Percentiles rank a stretch among this genome's conserved stretches.
phyloP scores from a whole-genome alignment of 2,113 vertebrate species.

The Actinemys pallida region DNA sequence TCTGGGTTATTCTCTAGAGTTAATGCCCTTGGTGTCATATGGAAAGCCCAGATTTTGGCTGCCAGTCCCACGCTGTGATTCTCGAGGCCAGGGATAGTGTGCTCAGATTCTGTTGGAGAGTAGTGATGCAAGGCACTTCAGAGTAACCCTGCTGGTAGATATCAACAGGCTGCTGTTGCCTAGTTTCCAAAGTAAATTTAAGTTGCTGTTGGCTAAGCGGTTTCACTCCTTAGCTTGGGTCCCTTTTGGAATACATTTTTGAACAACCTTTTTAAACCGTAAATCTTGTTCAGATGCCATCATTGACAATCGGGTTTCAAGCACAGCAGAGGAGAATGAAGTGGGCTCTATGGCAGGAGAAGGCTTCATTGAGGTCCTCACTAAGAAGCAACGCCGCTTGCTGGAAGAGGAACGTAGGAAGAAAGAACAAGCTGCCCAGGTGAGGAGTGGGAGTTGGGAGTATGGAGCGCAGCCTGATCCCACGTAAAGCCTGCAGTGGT shows the following conservation, averaged over 20 bases:
- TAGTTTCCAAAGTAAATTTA: background rate
- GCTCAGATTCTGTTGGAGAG: background rate
- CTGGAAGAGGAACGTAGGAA: slow-evolving; percentile 94
- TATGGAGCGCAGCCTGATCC: background rate
- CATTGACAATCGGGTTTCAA: slow-evolving; percentile 72
- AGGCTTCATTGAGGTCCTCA: slow-evolving; percentile 91
- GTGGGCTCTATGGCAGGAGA: slow-evolving; percentile 81
- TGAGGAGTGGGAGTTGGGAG: slow-evolving; percentile 58
- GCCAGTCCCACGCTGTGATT: background rate
- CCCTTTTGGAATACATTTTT: background rate
- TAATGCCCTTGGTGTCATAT: background rate
- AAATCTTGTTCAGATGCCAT: slow-evolving; percentile 71
- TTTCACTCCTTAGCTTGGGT: background rate
- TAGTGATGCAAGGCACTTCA: background rate
- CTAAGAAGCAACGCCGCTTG: slow-evolving; percentile 94
- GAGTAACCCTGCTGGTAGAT: background rate
- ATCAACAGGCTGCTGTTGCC: background rate
- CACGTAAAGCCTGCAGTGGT: fast-evolving
- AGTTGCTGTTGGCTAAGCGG: background rate
- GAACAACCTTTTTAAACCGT: fast-evolving
- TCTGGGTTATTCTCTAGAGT: background rate
- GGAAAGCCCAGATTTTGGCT: background rate
- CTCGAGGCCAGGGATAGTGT: background rate
- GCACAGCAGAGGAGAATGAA: slow-evolving; percentile 84
- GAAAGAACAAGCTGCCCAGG: slow-evolving; percentile 91